Percentiles rank a stretch among this genome's conserved stretches.
Evolutionary conservation across 2,888 invertebrate genomes (phyloP).

Genomic region (Leucophenga maculata): DNA sequence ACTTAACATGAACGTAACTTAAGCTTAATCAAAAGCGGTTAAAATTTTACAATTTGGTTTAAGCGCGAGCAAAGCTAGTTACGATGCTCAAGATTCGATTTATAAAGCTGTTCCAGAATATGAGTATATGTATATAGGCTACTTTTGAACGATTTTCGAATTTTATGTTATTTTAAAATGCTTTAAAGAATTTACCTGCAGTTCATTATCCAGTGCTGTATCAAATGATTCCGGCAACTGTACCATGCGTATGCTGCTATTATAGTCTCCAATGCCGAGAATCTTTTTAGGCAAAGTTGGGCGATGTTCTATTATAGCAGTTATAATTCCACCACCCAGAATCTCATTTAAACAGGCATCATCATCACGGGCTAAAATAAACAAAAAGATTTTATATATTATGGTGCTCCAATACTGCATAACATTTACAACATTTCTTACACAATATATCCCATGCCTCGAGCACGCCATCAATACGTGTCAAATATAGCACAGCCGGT

Average conservation of each 20-base stretch:
- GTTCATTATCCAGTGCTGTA: constrained; percentile 72
- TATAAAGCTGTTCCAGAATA: too few relatives aligned
- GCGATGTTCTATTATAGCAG: constrained; percentile 77
- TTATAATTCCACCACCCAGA: constrained; percentile 80
- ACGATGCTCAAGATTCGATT: too few relatives aligned
- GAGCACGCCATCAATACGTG: constrained; percentile 81
- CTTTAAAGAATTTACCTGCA: constrained; percentile 58
- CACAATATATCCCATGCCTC: constrained; percentile 86
- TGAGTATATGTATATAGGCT: too few relatives aligned
- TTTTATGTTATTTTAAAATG: too few relatives aligned
- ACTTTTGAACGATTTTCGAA: too few relatives aligned
- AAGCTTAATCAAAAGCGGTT: too few relatives aligned
- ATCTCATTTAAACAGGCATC: constrained; percentile 78
- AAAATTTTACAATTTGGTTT: too few relatives aligned
- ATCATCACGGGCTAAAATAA: constrained; percentile 67
- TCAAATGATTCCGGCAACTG: constrained; percentile 75
- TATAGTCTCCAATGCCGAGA: constrained; percentile 79
- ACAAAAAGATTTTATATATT: neutral
- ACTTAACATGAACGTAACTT: too few relatives aligned
- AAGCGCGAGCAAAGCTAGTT: too few relatives aligned
- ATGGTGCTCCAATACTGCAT: neutral
- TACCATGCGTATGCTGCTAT: constrained; percentile 80
- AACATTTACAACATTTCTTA: constrained; percentile 35
- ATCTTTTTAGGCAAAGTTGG: constrained; percentile 76
- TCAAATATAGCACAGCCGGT: constrained; percentile 81